Evolutionary conservation across 2,113 vertebrate species (phyloP), one percentile per base, ranked within the genome.

Genomic region (Hippocampus comes): DNA sequence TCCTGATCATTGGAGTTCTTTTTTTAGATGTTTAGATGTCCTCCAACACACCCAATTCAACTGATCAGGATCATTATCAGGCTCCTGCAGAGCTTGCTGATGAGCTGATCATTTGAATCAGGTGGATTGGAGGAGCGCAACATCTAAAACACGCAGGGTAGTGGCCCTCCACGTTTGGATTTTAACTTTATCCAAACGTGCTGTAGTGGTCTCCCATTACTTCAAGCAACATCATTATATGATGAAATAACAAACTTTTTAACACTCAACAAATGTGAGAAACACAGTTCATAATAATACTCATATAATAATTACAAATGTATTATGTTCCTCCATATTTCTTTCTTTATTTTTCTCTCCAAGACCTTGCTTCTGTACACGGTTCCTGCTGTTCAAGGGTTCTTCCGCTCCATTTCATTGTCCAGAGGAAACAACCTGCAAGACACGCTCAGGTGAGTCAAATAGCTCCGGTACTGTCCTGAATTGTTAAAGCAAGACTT

Each of bases 341-440:
- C 25, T 49, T 17, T 46, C 42, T 57, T 20, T 46, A 6, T 34
- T 4, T 61, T 68, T 85, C 91, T 98, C 48, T 99, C 96, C 53
- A 98, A 99, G 90, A 99, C 95, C 0, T 89, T 99, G 46, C 84
- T 99, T 73, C 89, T 97, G 82, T 99, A 99, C 91, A 98, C 97
- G 0, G 97, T 99, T 43, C 96, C 97, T n/a, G 97, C 97, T 6
- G 96, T 99, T 77, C 96, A 98, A 77, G 97, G 96, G 21, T 99
- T 99, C 89, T 99, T 98, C 93, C 92, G 97, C 15, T 99, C 97
- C 66, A 99, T 99, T 83, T 98, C 97, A 67, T 86, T 99, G 73
- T 99, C 97, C 41, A 93, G 96, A 76, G 97, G 97, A 82, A 99
- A 99, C 86, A 99, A 98, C 86, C 91, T 99, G 4, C 97, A 99